Conservation (phyloP, 1,140 invertebrate genomes). For the Hylyphantes graminicola region DNA sequence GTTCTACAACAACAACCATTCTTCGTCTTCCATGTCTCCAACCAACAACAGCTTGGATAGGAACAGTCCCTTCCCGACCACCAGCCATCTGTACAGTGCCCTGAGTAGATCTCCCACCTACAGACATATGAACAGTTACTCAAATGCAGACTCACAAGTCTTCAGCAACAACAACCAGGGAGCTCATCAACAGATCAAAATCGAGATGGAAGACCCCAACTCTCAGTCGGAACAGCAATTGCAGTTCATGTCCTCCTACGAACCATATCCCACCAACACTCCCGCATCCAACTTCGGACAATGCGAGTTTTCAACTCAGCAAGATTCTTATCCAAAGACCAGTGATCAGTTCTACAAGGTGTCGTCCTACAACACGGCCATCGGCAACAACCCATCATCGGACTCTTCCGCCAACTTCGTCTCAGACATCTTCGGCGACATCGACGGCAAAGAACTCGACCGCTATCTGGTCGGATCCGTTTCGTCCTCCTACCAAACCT, state of each 20-base stretch:
- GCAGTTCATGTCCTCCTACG: constrained; percentile 35
- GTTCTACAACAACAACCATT: too few relatives aligned
- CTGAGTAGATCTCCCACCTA: constrained; percentile 47
- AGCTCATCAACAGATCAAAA: constrained; percentile 16
- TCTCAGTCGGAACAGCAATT: constrained; percentile 35
- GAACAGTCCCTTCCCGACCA: constrained; percentile 39
- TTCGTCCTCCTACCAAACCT: not conserved
- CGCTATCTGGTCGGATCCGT: constrained; percentile 38
- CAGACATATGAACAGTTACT: constrained; percentile 15
- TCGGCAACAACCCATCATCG: not conserved
- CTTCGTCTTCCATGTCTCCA: constrained; percentile 45
- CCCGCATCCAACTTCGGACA: not conserved
- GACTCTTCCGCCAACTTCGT: constrained; percentile 17
- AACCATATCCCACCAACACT: constrained; percentile 4
- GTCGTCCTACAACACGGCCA: not conserved
- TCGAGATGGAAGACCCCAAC: constrained; percentile 31
- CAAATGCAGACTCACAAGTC: too few relatives aligned
- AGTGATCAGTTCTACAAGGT: not conserved
- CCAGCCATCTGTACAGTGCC: constrained; percentile 55
- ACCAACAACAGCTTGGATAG: constrained; percentile 14
- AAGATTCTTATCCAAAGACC: constrained; percentile 17
- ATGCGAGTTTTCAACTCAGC: constrained; percentile 19
- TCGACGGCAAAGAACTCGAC: constrained; percentile 54
- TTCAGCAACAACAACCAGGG: constrained; percentile 1
- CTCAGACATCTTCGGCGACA: constrained; percentile 46